Evolutionary conservation across 1,140 invertebrate genomes (phyloP).

Genomic region (honey bee (Apis mellifera)): Amel_HAv3.1 CM009933.2:9823501-9824000

Average conservation of each 20-base stretch:
- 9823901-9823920: conserved; percentile 4
- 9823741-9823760: background rate
- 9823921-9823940: conserved; percentile 11
- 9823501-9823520: background rate
- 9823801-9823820: conserved; percentile 56
- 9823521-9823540: background rate
- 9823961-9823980: conserved; percentile 36
- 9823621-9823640: conserved; percentile 47
- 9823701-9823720: conserved; percentile 70
- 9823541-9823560: conserved; percentile 16
- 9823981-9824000: conserved; percentile 14
- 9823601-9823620: no score
- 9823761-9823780: background rate
- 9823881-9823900: conserved; percentile 43
- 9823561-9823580: conserved; percentile 28
- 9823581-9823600: background rate
- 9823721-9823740: conserved; percentile 41
- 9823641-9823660: conserved; percentile 33
- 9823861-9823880: conserved; percentile 66
- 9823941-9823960: conserved; percentile 27
- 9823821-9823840: conserved; percentile 65
- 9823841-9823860: conserved; percentile 63
- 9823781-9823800: conserved; percentile 51
- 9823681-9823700: conserved; percentile 60
- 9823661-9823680: conserved; percentile 32